Evolutionary conservation across 2,113 vertebrate genomes (phyloP).

Genomic region (Artemisiospiza belli): DNA sequence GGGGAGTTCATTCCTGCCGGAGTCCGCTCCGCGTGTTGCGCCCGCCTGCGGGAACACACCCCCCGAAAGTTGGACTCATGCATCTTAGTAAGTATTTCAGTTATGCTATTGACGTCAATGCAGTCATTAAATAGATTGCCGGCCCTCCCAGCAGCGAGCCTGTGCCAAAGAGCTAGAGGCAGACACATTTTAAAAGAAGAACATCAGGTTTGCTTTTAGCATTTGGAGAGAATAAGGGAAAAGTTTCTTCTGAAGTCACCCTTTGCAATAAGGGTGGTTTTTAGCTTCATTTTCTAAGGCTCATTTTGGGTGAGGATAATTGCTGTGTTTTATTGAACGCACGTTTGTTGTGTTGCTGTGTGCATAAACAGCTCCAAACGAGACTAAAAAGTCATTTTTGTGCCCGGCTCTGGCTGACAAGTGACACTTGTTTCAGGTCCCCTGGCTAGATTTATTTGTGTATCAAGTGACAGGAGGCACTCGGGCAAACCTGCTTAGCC

Average conservation of each 20-base stretch:
- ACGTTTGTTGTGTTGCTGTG: not conserved
- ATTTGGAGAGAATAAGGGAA: conserved; percentile 63
- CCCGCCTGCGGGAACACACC: conserved; percentile 67
- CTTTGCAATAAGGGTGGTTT: not conserved
- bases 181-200: conserved; percentile 80
- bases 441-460: conserved; percentile 7
- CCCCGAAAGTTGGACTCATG: conserved; percentile 85
- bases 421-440: conserved; percentile 39
- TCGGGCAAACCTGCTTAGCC: conserved; percentile 67
- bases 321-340: not conserved
- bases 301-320: not conserved
- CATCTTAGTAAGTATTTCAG: conserved; percentile 97
- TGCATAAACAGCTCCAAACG: conserved; percentile 47
- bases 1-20: conserved; percentile 64
- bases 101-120: conserved; percentile 99
- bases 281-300: conserved; percentile 3
- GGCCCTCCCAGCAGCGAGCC: conserved; percentile 85
- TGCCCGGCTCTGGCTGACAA: conserved; percentile 37
- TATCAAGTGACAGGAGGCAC: conserved; percentile 51
- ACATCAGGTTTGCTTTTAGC: conserved; percentile 82
- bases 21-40: conserved; percentile 82
- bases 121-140: conserved; percentile 93
- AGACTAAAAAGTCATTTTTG: conserved; percentile 33
- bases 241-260: conserved; percentile 67
- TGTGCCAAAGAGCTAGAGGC: conserved; percentile 89